Conservation (phyloP, 2,113 vertebrate species). For the Sylvia atricapilla region DNA sequence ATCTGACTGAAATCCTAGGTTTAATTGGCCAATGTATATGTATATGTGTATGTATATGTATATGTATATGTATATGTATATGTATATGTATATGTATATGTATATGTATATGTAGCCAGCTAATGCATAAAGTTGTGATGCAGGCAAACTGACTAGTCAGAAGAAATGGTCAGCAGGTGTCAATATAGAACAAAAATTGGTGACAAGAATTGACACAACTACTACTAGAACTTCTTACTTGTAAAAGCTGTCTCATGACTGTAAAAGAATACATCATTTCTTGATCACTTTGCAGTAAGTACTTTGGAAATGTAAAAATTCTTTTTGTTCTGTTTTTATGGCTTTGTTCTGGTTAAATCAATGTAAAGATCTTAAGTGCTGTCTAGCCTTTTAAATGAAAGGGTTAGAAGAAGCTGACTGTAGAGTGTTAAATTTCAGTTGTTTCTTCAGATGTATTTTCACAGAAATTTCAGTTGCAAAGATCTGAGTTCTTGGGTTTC, state of each 20-base stretch:
- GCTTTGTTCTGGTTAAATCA: not conserved
- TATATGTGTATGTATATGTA: too few species aligned
- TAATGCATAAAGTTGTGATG: not conserved
- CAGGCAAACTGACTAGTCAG: not conserved
- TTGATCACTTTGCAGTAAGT: not conserved
- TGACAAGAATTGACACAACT: not conserved
- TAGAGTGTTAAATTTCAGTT: not conserved
- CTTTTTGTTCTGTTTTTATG: not conserved
- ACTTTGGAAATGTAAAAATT: conserved; percentile 12
- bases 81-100: too few species aligned
- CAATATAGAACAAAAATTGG: not conserved
- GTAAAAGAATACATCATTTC: not conserved
- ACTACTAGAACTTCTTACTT: not conserved
- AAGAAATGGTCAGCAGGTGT: not conserved
- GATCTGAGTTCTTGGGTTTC: not conserved
- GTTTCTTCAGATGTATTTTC: not conserved
- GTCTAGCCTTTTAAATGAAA: not conserved
- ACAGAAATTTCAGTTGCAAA: not conserved
- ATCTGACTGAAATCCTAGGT: not conserved
- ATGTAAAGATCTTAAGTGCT: not conserved
- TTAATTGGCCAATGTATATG: not conserved
- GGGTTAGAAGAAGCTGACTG: not conserved
- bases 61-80: not conserved
- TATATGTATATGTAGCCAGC: not conserved
- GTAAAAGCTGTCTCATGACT: not conserved